Evolutionary conservation across 1,140 invertebrate species (phyloP).

Genomic region (Drosophila cardini): DNA sequence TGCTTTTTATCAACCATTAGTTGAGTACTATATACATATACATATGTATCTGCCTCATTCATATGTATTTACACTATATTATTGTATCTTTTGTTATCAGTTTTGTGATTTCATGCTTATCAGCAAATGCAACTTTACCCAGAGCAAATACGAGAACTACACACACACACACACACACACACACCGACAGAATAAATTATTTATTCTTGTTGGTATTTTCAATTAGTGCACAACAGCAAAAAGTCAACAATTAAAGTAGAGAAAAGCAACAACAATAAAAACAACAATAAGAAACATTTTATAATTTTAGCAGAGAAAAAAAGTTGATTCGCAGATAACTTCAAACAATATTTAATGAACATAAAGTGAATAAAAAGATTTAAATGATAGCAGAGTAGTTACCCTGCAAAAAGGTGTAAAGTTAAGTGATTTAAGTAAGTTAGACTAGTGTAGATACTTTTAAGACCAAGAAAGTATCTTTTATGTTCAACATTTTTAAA

Average conservation of each 20-base stretch:
- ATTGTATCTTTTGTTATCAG: slow-evolving; percentile 67
- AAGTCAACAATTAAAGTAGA: slow-evolving; percentile 46
- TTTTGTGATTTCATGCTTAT: slow-evolving; percentile 69
- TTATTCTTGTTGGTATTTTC: slow-evolving; percentile 60
- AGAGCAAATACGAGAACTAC: slow-evolving; percentile 38
- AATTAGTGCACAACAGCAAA: slow-evolving; percentile 63
- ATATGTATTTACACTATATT: slow-evolving; percentile 48
- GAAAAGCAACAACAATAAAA: slow-evolving; percentile 7
- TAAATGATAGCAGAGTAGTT: neutral
- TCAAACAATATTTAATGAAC: slow-evolving; percentile 66
- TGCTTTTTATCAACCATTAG: slow-evolving; percentile 41
- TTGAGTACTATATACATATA: no score
- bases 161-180: neutral
- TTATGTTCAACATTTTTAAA: neutral
- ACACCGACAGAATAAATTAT: slow-evolving; percentile 31
- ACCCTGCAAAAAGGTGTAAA: neutral
- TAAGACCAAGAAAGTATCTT: neutral
- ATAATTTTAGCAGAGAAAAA: slow-evolving; percentile 47
- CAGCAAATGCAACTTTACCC: slow-evolving; percentile 66
- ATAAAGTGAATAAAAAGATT: slow-evolving; percentile 13
- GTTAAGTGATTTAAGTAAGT: no score
- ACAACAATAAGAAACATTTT: slow-evolving; percentile 40
- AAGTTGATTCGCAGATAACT: slow-evolving; percentile 35
- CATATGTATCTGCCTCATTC: slow-evolving; percentile 7
- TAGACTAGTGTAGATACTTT: no score